Percentiles rank a stretch among this genome's conserved stretches.
phyloP scores from a whole-genome alignment of 2,888 invertebrate genomes.

The Volucella bombylans region DNA sequence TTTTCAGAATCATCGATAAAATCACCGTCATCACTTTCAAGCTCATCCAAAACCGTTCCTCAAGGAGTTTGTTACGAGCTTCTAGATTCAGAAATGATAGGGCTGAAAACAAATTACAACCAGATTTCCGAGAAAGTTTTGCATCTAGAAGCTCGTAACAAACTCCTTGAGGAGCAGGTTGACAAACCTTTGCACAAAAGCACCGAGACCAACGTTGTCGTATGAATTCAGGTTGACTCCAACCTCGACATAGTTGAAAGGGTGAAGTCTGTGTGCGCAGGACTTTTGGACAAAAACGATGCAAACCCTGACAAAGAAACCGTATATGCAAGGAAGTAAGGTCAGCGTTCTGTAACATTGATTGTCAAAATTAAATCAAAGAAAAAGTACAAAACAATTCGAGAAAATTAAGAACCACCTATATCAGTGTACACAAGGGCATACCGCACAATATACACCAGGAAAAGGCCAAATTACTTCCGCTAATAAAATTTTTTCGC shows the following conservation, averaged over 20 bases:
- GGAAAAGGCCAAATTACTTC: no score
- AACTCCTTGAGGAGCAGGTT: conserved; percentile 8
- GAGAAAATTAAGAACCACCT: background rate
- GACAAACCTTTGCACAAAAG: background rate
- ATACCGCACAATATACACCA: no score
- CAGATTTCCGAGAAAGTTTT: conserved; percentile 1
- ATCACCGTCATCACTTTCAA: no score
- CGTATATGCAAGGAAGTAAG: no score
- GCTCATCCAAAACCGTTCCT: no score
- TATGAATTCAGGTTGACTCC: conserved; percentile 5
- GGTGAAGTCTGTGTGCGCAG: no score
- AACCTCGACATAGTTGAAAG: background rate
- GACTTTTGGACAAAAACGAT: no score
- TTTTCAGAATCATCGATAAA: no score
- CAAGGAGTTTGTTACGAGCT: no score
- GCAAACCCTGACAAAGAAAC: no score
- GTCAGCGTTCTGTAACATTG: background rate
- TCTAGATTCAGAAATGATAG: background rate
- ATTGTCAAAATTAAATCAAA: conserved; percentile 9
- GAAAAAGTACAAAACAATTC: background rate
- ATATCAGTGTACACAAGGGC: background rate
- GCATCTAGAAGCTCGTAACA: background rate
- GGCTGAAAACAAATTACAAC: conserved; percentile 5
- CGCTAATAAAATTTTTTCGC: no score
- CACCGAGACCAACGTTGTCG: conserved; percentile 3